Conservation (phyloP, 2,797 vertebrate genomes). For the Brotula barbata region DNA sequence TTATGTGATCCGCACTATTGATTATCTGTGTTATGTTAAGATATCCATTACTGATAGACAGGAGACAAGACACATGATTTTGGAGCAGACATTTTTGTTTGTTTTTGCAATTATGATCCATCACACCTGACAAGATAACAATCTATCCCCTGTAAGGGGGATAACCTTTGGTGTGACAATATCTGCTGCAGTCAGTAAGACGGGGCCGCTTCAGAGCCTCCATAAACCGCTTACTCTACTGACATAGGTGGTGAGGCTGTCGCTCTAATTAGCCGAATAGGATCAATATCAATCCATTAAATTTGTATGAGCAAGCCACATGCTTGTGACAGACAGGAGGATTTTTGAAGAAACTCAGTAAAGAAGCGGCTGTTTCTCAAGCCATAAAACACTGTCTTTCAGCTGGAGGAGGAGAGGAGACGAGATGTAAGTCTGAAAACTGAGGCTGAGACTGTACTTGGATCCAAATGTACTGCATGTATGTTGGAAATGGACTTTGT, state of each 20-base stretch:
- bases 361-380: conserved; percentile 41
- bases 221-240: conserved; percentile 49
- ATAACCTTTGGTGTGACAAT: conserved; percentile 36
- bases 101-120: conserved; percentile 27
- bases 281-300: conserved; percentile 71
- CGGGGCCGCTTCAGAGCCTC: conserved; percentile 39
- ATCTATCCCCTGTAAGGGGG: conserved; percentile 8
- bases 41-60: conserved; percentile 1
- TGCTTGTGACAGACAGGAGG: conserved; percentile 34
- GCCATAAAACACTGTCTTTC: conserved; percentile 64
- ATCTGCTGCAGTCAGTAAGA: conserved; percentile 28
- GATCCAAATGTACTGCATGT: conserved; percentile 11
- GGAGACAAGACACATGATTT: conserved; percentile 20
- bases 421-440: conserved; percentile 85
- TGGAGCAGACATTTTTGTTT: conserved; percentile 19
- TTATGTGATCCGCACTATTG: background rate
- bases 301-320: conserved; percentile 51
- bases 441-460: conserved; percentile 11
- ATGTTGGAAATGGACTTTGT: conserved; percentile 31
- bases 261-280: conserved; percentile 61
- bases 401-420: conserved; percentile 91
- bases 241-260: conserved; percentile 49
- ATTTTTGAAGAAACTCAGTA: conserved; percentile 29
- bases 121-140: conserved; percentile 26
- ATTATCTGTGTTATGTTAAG: conserved; percentile 13